Evolutionary conservation across 2,888 invertebrate species (phyloP).

Genomic region (Amiota mariae): DNA sequence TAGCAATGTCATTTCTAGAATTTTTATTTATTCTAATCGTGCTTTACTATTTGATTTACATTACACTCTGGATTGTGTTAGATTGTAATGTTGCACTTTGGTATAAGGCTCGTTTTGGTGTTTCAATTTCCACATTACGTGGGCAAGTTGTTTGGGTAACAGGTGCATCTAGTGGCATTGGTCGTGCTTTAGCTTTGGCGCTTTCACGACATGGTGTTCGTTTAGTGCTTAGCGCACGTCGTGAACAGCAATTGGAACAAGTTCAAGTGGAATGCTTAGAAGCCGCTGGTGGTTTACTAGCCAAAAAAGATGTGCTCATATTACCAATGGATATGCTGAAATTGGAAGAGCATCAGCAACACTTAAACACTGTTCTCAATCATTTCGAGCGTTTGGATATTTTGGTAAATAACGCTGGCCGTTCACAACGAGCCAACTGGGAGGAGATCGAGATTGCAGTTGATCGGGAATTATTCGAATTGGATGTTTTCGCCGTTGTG

Average conservation of each 20-base stretch:
- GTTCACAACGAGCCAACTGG: constrained; percentile 84
- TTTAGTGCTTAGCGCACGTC: constrained; percentile 80
- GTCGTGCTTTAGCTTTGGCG: constrained; percentile 81
- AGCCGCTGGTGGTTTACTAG: constrained; percentile 71
- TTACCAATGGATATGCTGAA: constrained; percentile 81
- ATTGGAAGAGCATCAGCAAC: constrained; percentile 76
- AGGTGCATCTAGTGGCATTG: constrained; percentile 89
- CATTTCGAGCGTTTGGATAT: constrained; percentile 84
- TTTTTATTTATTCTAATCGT: constrained; percentile 62
- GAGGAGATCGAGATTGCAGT: constrained; percentile 81
- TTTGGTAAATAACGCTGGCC: constrained; percentile 86
- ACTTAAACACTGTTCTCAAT: constrained; percentile 78
- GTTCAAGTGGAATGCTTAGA: constrained; percentile 79
- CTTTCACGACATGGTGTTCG: constrained; percentile 80
- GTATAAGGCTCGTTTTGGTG: constrained; percentile 78
- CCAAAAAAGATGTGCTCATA: constrained; percentile 79
- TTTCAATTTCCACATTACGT: constrained; percentile 75
- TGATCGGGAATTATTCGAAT: constrained; percentile 82
- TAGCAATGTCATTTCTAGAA: constrained; percentile 67
- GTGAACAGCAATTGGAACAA: constrained; percentile 77
- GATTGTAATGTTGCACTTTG: constrained; percentile 79
- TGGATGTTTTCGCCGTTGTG: constrained; percentile 84
- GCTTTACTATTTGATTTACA: constrained; percentile 75
- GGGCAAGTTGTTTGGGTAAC: constrained; percentile 88
- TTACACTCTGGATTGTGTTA: constrained; percentile 75